These are phyloP conservation scores for Armadillidium nasatum DNA, from an alignment of 1,140 invertebrate genomes.

Conservation along the genomic window DNA sequence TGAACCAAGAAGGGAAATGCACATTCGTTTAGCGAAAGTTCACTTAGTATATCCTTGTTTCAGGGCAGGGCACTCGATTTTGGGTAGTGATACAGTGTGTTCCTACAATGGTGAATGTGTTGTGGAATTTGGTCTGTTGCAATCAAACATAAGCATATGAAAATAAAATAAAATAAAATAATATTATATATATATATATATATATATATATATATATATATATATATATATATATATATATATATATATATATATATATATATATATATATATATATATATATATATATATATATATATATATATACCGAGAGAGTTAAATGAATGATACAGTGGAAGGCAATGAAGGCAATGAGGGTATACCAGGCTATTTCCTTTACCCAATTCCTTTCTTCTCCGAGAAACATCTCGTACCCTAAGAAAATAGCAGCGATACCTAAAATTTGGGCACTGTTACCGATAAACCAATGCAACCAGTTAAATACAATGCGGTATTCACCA, in stretches of 20 bases:
- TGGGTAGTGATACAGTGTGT: too few relatives aligned
- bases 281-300: conserved; percentile 30
- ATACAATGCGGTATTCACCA: conserved; percentile 70
- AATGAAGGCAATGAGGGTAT: conserved; percentile 80
- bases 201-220: conserved; percentile 31
- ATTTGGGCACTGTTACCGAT: conserved; percentile 89
- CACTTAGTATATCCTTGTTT: too few relatives aligned
- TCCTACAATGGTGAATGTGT: too few relatives aligned
- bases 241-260: too few relatives aligned
- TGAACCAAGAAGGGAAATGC: too few relatives aligned
- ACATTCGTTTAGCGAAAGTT: too few relatives aligned
- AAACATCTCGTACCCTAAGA: conserved; percentile 77
- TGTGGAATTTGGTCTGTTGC: too few relatives aligned
- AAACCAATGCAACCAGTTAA: conserved; percentile 94
- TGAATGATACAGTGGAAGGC: conserved; percentile 83
- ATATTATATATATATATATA: conserved; percentile 12
- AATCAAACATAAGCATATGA: neutral
- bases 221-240: too few relatives aligned
- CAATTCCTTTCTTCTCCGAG: conserved; percentile 70
- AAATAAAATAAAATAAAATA: conserved; percentile 33
- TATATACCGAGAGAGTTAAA: conserved; percentile 78
- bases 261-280: conserved; percentile 33
- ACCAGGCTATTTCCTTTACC: conserved; percentile 58
- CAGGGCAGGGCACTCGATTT: too few relatives aligned
- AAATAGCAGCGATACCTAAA: conserved; percentile 82